Conservation (phyloP, 1,140 invertebrate genomes). For the Platorchestia sp. region DNA sequence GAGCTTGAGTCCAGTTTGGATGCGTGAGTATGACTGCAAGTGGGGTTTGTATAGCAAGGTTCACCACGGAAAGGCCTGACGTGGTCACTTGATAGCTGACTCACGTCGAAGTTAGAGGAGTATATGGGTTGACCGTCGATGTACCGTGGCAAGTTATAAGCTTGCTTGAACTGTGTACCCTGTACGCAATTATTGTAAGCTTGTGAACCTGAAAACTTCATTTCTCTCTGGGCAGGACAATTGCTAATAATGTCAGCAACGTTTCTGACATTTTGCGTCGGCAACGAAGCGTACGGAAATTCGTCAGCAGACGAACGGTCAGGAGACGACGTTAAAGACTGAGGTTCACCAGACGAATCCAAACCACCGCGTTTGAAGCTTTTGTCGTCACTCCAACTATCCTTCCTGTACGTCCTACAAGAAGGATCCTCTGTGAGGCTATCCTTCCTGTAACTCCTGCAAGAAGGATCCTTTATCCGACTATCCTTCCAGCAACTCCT, state of each 20-base stretch:
- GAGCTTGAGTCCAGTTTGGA: neutral
- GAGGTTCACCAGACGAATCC: neutral
- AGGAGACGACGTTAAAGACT: neutral
- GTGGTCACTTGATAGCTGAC: constrained; percentile 53
- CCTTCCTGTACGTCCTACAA: neutral
- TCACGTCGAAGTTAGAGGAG: constrained; percentile 59
- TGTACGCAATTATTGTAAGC: no score
- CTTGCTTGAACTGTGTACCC: constrained; percentile 30
- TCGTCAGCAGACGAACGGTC: constrained; percentile 15
- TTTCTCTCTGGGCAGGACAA: neutral
- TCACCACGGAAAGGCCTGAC: constrained; percentile 53
- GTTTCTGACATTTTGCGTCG: neutral
- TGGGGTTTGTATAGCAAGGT: neutral
- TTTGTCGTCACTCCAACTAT: neutral
- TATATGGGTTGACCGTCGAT: constrained; percentile 64
- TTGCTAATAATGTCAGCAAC: neutral
- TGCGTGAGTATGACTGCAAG: neutral
- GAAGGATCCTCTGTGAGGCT: neutral
- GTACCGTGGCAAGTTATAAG: constrained; percentile 61
- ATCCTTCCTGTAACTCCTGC: neutral
- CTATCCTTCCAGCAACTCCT: no score
- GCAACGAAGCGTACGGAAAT: neutral
- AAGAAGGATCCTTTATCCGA: no score
- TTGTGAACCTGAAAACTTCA: no score
- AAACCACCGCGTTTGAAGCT: no score